These are phyloP conservation scores for Daphoenositta chrysoptera DNA, from an alignment of 2,113 vertebrate species.

Conservation along the genomic window DNA sequence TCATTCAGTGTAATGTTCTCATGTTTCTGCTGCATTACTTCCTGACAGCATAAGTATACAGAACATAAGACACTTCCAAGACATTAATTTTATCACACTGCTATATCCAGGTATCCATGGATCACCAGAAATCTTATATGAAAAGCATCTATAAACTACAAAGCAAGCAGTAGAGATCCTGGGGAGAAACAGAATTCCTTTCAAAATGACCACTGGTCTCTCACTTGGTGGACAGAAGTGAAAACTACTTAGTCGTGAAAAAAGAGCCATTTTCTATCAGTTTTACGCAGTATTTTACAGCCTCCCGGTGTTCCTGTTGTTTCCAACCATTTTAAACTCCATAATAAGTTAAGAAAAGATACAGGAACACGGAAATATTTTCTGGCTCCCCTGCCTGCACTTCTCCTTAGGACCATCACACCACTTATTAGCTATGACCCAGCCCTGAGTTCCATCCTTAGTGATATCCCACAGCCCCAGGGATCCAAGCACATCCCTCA, in stretches of 20 bases:
- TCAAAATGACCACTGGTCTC: background rate
- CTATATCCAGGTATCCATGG: background rate
- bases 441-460: background rate
- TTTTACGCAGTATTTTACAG: background rate
- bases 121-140: background rate
- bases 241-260: background rate
- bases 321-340: background rate
- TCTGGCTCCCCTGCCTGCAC: background rate
- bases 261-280: background rate
- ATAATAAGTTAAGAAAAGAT: background rate
- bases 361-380: background rate
- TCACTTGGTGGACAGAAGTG: background rate
- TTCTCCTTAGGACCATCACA: background rate
- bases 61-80: background rate
- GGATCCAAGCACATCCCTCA: background rate
- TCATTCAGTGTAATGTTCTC: background rate
- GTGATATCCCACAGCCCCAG: background rate
- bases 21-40: background rate
- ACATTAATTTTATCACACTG: background rate
- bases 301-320: background rate
- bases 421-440: background rate
- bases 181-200: background rate
- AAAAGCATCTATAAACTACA: background rate
- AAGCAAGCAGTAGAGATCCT: background rate
- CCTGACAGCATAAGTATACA: background rate